Evolutionary conservation across 2,797 vertebrate species (phyloP), one percentile per base, ranked within the genome.

Genomic region (Leptoclinus maculatus): DNA sequence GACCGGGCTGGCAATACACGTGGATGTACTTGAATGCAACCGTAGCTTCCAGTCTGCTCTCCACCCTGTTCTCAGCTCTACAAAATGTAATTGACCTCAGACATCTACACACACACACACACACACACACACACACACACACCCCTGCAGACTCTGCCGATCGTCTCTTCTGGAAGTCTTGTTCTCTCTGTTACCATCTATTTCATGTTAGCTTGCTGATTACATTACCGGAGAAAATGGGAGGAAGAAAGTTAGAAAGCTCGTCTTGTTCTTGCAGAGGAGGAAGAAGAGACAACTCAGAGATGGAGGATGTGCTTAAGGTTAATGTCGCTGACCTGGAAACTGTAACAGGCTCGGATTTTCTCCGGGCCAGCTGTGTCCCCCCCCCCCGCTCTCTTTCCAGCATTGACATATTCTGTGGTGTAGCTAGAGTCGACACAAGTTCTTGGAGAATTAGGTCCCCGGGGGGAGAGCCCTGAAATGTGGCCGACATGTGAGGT

Each of bases 301-400:
- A 83, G 79, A 59, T 38, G 34, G 66, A 68, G 66, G 29, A 71
- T 76, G 71, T 71, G 39, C 41, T 62, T 58, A 23, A 70, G 80
- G 87, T 82, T 86, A 79, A 72, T 85, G 73, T 75, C 74, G 59
- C 78, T 59, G 70, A 87, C 62, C 78, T 80, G 64, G 66, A 84
- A 74, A 71, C 39, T 78, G 69, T 53, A 79, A 69, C n/a, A 68
- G 43, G 32, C 57, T 62, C 3, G 1, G 32, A 72, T 66, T 60
- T 69, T 59, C 66, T 69, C 5, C 7, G 14, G 56, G 32, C 27
- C 10, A 45, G 70, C 34, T 27, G 14, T 45, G n/a, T n/a, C n/a
- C n/a, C n/a, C n/a, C n/a, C n/a, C 32, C 8, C 7, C 10, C 11
- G 57, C 57, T 67, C 38, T 78, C 43, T 65, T 66, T 66, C 38